Base-by-base conservation (phyloP, 2,797 vertebrate genomes). In the Aphelocoma californica region DNA sequence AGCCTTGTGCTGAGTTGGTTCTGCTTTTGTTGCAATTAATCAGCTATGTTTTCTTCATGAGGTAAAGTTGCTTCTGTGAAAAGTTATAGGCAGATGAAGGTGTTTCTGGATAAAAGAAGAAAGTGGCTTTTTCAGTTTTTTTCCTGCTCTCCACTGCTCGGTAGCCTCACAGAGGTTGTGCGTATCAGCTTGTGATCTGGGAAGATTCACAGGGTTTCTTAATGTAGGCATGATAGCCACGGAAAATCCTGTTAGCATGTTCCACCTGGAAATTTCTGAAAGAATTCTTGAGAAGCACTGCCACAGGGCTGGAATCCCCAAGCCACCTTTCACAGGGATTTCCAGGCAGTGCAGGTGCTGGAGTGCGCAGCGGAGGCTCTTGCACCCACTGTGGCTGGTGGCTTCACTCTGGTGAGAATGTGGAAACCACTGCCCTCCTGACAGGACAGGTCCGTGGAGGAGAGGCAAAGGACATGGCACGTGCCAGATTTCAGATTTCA, bases 341-440 rank as follows among this genome's bases (percentile, higher is more conserved):
- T 54, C 17, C 47, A 42, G 45, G 25, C 57, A 18, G 1, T 0
- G 9, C 29, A 11, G 61, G 32, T n/a, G 61, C n/a, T 84, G 84
- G 36, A 26, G 34, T 0, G 9, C 16, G 70, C 31, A 38, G 29
- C n/a, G 10, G 66, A 62, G 29, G 47, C 54, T 31, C 34, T 13
- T 12, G 42, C 9, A 23, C 25, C 14, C 42, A 7, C 14, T 0
- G 2, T 1, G 13, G 19, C 51, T 70, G 61, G 16, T 42, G 58
- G 36, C 15, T 70, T 40, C n/a, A 14, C 44, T 24, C 26, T 0
- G 1, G 38, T 20, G 62, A 79, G 28, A 1, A 0, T 1, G 1
- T n/a, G 71, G 66, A 40, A 88, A 18, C 11, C 2, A 4, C 65
- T 54, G 50, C 38, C 44, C 18, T 42, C 50, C 34, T 2, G 1